Conservation (phyloP, 2,113 vertebrate species). For the Helogale parvula region DNA sequence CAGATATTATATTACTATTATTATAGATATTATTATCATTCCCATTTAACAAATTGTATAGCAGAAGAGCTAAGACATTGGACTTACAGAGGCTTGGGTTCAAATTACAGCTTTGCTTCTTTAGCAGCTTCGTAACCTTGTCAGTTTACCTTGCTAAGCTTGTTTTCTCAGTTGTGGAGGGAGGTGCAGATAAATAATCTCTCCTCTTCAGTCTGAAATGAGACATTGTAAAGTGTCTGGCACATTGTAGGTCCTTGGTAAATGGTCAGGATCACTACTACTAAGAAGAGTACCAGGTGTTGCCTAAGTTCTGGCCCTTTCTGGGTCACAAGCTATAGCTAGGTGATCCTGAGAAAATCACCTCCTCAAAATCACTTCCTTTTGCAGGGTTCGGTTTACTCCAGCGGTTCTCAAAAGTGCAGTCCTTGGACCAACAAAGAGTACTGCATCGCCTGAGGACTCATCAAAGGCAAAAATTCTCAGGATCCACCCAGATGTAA, state of each 20-base stretch:
- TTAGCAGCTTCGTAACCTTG: not conserved
- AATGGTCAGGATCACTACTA: constrained; percentile 31
- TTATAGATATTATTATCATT: not conserved
- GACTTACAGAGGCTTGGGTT: not conserved
- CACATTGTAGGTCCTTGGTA: not conserved
- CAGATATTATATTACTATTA: no score
- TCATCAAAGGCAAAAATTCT: not conserved
- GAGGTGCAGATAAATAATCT: not conserved
- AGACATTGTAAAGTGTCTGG: not conserved
- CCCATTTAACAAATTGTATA: not conserved
- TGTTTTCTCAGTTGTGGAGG: not conserved
- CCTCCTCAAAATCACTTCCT: constrained; percentile 17
- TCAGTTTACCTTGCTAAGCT: not conserved
- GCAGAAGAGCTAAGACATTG: constrained; percentile 20
- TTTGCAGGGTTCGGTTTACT: not conserved
- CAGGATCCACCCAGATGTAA: not conserved
- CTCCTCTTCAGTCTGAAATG: not conserved
- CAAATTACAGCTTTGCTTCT: not conserved
- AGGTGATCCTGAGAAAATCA: not conserved
- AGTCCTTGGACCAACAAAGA: not conserved
- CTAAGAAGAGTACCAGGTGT: not conserved
- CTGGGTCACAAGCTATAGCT: not conserved
- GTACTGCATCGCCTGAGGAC: not conserved
- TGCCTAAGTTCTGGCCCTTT: not conserved
- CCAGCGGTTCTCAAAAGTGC: not conserved